phyloP scores from a whole-genome alignment of 2,113 vertebrate genomes.

The Cephalopholis sonnerati region DNA sequence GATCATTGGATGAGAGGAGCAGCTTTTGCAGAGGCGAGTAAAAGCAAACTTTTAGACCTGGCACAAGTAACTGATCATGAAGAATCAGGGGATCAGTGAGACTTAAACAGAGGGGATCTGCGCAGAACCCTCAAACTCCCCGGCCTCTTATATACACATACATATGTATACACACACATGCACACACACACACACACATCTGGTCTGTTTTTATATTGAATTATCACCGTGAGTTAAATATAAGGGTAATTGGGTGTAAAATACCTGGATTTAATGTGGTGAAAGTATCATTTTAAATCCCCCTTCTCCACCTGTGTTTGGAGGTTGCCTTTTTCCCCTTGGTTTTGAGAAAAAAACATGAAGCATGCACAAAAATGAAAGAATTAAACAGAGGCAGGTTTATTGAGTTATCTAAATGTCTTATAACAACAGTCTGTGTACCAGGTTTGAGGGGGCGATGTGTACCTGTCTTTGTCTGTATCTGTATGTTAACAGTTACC shows the following conservation, averaged over 20 bases:
- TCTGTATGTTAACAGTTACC: background rate
- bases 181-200: too few species aligned
- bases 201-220: background rate
- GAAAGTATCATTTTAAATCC: background rate
- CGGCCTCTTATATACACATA: too few species aligned
- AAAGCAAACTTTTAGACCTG: too few species aligned
- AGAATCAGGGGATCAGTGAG: too few species aligned
- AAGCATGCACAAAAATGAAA: background rate
- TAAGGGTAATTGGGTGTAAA: background rate
- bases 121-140: too few species aligned
- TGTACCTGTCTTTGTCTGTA: too few species aligned
- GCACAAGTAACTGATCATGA: too few species aligned
- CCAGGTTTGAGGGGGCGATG: background rate
- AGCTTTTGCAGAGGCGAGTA: too few species aligned
- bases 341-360: background rate
- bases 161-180: too few species aligned
- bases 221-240: background rate
- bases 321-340: background rate
- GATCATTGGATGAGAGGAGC: too few species aligned
- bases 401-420: background rate
- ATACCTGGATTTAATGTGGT: background rate
- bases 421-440: background rate
- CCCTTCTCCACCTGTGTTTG: too few species aligned
- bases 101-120: too few species aligned
- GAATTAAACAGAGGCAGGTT: background rate